Evolutionary conservation across 1,140 invertebrate genomes (phyloP).

Genomic region (Zaprionus ornatus): DNA sequence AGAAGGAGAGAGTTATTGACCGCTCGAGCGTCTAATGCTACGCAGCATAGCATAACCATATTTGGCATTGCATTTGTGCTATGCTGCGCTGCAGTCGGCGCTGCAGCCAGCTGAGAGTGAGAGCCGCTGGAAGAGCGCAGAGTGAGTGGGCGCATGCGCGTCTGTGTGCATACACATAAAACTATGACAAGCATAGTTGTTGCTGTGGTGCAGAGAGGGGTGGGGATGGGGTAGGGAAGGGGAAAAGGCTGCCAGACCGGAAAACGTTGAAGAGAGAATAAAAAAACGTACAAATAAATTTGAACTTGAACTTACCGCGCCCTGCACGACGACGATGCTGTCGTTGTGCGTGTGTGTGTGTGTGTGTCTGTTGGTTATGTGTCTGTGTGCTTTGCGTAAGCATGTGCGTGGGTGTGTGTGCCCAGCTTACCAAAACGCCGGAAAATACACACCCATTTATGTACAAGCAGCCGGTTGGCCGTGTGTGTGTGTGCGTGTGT

Average conservation of each 20-base stretch:
- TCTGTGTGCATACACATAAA: conserved; percentile 26
- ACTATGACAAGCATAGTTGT: not conserved
- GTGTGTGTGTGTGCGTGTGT: not conserved
- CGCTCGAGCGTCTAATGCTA: conserved; percentile 45
- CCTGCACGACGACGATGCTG: conserved; percentile 8
- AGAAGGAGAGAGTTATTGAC: conserved; percentile 29
- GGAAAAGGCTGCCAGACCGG: conserved; percentile 41
- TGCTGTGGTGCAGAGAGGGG: too few relatives aligned
- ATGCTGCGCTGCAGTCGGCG: conserved; percentile 52
- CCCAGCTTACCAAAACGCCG: conserved; percentile 31
- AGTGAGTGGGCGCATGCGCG: conserved; percentile 55
- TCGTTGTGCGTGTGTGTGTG: not conserved
- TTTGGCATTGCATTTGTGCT: conserved; percentile 71
- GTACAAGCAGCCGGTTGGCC: conserved; percentile 9
- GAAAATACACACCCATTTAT: conserved; percentile 50
- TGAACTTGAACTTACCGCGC: conserved; percentile 76
- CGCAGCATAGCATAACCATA: conserved; percentile 65
- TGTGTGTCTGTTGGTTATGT: not conserved
- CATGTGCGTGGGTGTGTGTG: conserved; percentile 27
- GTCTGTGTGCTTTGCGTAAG: not conserved
- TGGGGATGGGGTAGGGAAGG: too few relatives aligned
- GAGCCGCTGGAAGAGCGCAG: not conserved
- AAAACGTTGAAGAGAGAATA: conserved; percentile 40
- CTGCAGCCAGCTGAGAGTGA: conserved; percentile 5
- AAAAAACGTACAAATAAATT: conserved; percentile 74